These are phyloP conservation scores for Leptatherina wallacei DNA, from an alignment of 2,797 vertebrate genomes.

Conservation along the genomic window DNA sequence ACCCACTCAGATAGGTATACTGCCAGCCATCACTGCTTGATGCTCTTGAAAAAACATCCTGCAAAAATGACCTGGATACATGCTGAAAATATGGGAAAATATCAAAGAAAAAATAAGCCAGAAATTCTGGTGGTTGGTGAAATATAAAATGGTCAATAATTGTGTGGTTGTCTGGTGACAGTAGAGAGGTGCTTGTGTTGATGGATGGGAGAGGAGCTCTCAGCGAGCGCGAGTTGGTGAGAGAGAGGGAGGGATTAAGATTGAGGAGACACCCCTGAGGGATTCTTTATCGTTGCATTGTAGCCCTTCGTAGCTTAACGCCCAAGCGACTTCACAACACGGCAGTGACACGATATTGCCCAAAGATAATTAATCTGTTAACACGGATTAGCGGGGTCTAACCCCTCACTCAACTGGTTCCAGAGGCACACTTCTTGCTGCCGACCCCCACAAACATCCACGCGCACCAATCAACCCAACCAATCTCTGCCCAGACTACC, in stretches of 20 bases:
- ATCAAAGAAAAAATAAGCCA: constrained; percentile 1
- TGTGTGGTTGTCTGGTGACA: constrained; percentile 74
- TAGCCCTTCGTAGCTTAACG: constrained; percentile 62
- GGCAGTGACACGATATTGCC: constrained; percentile 66
- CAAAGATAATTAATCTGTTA: constrained; percentile 79
- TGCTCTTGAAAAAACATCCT: constrained; percentile 78
- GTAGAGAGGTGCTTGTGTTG: constrained; percentile 80
- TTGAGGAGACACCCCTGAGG: constrained; percentile 80
- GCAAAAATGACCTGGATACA: constrained; percentile 68
- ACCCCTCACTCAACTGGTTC: constrained; percentile 60
- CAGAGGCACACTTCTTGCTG: constrained; percentile 35
- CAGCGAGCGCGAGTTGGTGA: constrained; percentile 58
- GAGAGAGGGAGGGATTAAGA: constrained; percentile 69
- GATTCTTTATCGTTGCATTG: constrained; percentile 75
- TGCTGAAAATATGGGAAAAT: constrained; percentile 59
- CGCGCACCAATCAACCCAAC: constrained; percentile 54
- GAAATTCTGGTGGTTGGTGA: constrained; percentile 48
- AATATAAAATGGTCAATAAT: constrained; percentile 73
- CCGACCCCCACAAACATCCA: constrained; percentile 58
- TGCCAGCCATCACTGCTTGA: constrained; percentile 64
- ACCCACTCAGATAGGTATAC: constrained; percentile 76
- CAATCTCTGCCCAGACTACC: constrained; percentile 57
- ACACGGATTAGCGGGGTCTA: constrained; percentile 66
- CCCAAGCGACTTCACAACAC: constrained; percentile 62
- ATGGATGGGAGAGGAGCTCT: constrained; percentile 79